phyloP scores from a whole-genome alignment of 1,140 invertebrate genomes.

The Bombus fervidus region DNA sequence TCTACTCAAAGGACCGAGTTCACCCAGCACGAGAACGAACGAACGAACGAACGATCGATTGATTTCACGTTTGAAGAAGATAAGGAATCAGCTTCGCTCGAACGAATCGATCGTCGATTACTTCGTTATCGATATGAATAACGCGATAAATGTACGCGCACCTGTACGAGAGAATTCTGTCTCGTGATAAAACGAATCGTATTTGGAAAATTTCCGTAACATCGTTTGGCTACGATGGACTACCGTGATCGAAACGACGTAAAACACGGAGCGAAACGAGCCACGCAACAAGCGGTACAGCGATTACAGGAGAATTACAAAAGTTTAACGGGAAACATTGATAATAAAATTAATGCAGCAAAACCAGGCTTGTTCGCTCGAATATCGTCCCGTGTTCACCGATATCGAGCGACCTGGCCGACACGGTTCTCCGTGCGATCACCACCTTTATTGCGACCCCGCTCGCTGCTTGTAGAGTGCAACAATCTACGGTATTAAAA shows the following conservation, averaged over 20 bases:
- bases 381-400: background rate
- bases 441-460: background rate
- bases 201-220: conserved; percentile 50
- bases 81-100: no score
- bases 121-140: no score
- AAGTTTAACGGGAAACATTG: conserved; percentile 46
- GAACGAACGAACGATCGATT: conserved; percentile 17
- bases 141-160: no score
- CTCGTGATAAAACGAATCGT: background rate
- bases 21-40: conserved; percentile 7
- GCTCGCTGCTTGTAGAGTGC: background rate
- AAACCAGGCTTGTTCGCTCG: background rate
- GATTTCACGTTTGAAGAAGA: background rate
- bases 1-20: conserved; percentile 12
- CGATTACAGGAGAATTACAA: conserved; percentile 49
- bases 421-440: background rate
- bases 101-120: no score
- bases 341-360: conserved; percentile 57
- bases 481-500: background rate
- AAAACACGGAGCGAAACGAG: conserved; percentile 22
- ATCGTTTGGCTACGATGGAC: conserved; percentile 34
- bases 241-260: conserved; percentile 17
- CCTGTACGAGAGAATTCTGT: no score
- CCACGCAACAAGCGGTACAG: conserved; percentile 29
- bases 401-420: background rate